Conservation (phyloP, 1,140 invertebrate species). For the Rhynchophorus ferrugineus region DNA sequence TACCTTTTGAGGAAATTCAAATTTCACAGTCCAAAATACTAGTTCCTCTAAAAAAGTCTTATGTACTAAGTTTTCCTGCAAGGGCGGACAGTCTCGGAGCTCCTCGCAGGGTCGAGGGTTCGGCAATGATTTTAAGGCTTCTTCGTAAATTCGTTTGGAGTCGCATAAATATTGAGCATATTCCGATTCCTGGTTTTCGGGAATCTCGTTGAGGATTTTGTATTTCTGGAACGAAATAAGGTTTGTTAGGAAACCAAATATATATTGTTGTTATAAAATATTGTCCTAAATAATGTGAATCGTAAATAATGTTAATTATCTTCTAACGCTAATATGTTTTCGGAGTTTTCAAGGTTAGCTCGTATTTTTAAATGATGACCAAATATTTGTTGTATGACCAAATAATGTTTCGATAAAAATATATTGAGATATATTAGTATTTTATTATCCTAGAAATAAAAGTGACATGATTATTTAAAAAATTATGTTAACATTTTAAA, state of each 20-base stretch:
- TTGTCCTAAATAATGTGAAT: no score
- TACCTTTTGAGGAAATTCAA: slow-evolving; percentile 90
- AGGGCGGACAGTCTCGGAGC: slow-evolving; percentile 67
- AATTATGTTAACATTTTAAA: no score
- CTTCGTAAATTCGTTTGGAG: slow-evolving; percentile 69
- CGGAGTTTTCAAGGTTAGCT: no score
- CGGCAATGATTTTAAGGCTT: slow-evolving; percentile 68
- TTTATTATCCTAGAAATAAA: no score
- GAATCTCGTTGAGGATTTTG: slow-evolving; percentile 51
- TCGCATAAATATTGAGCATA: slow-evolving; percentile 66
- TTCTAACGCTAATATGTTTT: no score
- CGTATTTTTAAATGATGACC: no score
- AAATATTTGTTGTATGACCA: no score
- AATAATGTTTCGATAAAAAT: no score
- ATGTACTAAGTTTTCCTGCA: slow-evolving; percentile 73
- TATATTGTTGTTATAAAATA: no score
- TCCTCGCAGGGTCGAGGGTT: slow-evolving; percentile 72
- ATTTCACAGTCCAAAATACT: slow-evolving; percentile 96
- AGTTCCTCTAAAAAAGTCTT: slow-evolving; percentile 89
- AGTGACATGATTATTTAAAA: no score
- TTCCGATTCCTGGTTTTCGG: slow-evolving; percentile 51
- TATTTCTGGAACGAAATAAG: slow-evolving; percentile 45
- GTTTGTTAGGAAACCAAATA: neutral
- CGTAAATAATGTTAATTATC: no score
- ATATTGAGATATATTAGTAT: no score